Evolutionary conservation across 2,797 vertebrate species (phyloP).

Genomic region (Bovichtus variegatus): DNA sequence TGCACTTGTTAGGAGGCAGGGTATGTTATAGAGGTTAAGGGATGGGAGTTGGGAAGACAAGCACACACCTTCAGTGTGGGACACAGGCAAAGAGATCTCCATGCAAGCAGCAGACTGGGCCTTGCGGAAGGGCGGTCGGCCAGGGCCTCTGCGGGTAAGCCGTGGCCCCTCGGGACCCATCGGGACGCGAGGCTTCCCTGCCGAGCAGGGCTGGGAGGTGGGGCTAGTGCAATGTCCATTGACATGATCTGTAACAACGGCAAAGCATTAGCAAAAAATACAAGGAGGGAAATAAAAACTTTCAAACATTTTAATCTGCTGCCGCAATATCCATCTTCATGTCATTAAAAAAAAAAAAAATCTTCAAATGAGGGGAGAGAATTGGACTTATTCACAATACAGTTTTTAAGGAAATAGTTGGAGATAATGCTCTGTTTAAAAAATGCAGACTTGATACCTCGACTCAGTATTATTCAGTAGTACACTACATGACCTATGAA

Average conservation of each 20-base stretch:
- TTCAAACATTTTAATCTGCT: constrained; percentile 48
- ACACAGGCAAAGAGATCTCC: constrained; percentile 98
- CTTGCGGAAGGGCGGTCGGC: constrained; percentile 98
- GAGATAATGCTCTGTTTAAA: neutral
- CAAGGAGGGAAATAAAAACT: constrained; percentile 62
- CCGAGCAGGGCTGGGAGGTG: constrained; percentile 92
- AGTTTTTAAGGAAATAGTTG: neutral
- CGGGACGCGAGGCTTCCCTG: constrained; percentile 92
- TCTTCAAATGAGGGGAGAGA: constrained; percentile 3
- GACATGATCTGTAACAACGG: constrained; percentile 94
- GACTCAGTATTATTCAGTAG: neutral
- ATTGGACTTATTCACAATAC: neutral
- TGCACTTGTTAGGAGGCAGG: constrained; percentile 64
- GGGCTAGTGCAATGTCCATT: constrained; percentile 99
- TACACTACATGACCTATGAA: constrained; percentile 46
- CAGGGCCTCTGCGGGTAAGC: constrained; percentile 93
- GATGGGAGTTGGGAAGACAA: constrained; percentile 75
- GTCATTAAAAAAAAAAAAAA: constrained; percentile 17
- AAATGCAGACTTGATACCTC: neutral
- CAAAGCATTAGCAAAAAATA: constrained; percentile 85
- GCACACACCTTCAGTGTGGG: constrained; percentile 96
- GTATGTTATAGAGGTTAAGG: constrained; percentile 59
- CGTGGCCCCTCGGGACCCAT: constrained; percentile 92
- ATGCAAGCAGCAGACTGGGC: constrained; percentile 99
- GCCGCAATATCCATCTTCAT: constrained; percentile 66